phyloP scores from a whole-genome alignment of 2,797 vertebrate species.

The Manis pentadactyla region DNA sequence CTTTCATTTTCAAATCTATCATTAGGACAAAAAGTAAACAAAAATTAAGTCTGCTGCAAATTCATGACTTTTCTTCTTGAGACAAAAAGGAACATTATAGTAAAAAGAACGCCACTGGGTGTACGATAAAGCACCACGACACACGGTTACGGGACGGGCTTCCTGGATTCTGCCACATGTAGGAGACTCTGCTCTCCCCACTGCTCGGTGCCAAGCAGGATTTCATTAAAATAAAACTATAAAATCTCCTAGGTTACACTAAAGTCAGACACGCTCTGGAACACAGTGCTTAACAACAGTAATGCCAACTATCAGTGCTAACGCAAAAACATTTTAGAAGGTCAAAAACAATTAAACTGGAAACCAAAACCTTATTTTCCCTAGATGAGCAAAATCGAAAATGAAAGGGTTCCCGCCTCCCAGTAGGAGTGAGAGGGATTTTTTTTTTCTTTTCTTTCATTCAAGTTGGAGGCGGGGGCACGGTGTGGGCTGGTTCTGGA shows the following conservation, averaged over 20 bases:
- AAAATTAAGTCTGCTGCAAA: conserved; percentile 87
- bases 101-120: conserved; percentile 86
- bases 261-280: conserved; percentile 87
- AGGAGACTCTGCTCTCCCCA: conserved; percentile 86
- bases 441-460: conserved; percentile 58
- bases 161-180: conserved; percentile 83
- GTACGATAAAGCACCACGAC: conserved; percentile 89
- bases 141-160: conserved; percentile 89
- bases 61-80: conserved; percentile 80
- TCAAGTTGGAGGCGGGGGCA: conserved; percentile 78
- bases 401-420: conserved; percentile 79
- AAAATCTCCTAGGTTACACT: conserved; percentile 91
- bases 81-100: conserved; percentile 76
- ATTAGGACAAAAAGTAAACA: conserved; percentile 91
- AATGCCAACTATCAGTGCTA: conserved; percentile 91
- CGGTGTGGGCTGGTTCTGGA: conserved; percentile 63
- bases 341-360: conserved; percentile 83
- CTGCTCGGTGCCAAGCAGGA: conserved; percentile 83
- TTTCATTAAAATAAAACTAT: conserved; percentile 91
- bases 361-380: conserved; percentile 84
- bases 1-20: conserved; percentile 86
- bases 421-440: conserved; percentile 57
- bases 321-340: conserved; percentile 87
- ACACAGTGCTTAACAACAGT: conserved; percentile 91
- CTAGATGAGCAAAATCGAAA: conserved; percentile 86